These are phyloP conservation scores for Laodelphax striatellus DNA, from an alignment of 1,140 invertebrate species.

Conservation along the genomic window DNA sequence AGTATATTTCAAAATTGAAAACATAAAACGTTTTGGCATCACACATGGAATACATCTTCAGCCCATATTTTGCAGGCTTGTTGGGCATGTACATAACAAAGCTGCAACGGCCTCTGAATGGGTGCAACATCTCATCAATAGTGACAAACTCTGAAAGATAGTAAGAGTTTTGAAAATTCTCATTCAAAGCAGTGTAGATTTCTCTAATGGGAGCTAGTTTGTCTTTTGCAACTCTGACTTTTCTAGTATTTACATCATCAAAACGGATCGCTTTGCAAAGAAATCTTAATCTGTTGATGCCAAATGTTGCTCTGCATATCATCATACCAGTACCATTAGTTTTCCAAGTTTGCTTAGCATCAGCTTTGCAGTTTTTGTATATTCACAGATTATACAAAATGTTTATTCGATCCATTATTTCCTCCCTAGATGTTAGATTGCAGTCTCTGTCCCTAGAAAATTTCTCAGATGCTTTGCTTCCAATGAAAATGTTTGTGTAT, in stretches of 20 bases:
- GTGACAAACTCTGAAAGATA: constrained; percentile 22
- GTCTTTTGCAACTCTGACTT: constrained; percentile 18
- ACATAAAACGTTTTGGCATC: constrained; percentile 17
- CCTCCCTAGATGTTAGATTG: background rate
- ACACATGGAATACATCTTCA: constrained; percentile 22
- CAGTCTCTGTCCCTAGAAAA: background rate
- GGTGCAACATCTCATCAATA: constrained; percentile 31
- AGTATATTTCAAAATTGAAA: background rate
- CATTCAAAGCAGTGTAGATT: constrained; percentile 23
- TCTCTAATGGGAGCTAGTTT: constrained; percentile 26
- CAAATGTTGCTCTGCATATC: constrained; percentile 24
- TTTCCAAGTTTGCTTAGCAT: constrained; percentile 23
- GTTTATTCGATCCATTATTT: constrained; percentile 5
- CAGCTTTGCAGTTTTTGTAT: constrained; percentile 9
- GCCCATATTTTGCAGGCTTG: constrained; percentile 21
- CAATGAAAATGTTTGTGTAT: constrained; percentile 12
- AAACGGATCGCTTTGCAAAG: constrained; percentile 24
- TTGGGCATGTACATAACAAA: constrained; percentile 27
- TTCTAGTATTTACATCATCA: constrained; percentile 23
- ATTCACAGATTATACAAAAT: constrained; percentile 7
- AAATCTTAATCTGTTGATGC: constrained; percentile 25
- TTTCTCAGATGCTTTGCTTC: background rate
- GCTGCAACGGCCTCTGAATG: constrained; percentile 28
- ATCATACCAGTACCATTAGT: constrained; percentile 26
- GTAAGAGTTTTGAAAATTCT: constrained; percentile 23